phyloP scores from a whole-genome alignment of 2,797 vertebrate species.

The Okamejei kenojei region DNA sequence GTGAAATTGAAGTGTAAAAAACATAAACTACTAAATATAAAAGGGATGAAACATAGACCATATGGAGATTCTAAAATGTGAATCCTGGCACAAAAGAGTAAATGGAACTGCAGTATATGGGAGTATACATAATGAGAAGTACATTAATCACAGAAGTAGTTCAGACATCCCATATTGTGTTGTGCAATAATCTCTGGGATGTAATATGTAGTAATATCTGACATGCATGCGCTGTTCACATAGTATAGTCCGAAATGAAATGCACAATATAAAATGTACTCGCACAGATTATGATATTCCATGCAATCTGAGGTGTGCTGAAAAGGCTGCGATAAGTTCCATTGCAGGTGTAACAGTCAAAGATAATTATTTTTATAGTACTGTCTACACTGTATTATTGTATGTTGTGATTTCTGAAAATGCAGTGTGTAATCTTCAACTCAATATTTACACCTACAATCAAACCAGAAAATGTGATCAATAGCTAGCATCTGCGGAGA shows the following conservation, averaged over 20 bases:
- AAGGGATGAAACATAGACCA: background rate
- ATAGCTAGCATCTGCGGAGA: too few species aligned
- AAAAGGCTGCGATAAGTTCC: background rate
- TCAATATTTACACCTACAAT: slow-evolving; percentile 38
- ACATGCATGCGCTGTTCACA: too few species aligned
- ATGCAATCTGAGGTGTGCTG: background rate
- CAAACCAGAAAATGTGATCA: too few species aligned
- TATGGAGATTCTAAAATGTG: background rate
- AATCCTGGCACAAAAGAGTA: background rate
- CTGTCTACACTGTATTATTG: background rate
- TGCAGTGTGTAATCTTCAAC: background rate
- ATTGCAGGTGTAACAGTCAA: background rate
- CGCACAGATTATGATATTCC: background rate
- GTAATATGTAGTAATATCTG: background rate
- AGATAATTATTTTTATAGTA: background rate
- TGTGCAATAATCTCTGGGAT: background rate
- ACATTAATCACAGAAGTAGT: background rate
- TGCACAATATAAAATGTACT: background rate
- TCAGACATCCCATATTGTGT: background rate
- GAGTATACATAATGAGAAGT: background rate
- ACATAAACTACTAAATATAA: background rate
- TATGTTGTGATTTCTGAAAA: background rate
- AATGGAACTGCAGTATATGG: background rate
- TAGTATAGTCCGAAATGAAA: background rate
- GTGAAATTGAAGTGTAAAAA: background rate